These are phyloP conservation scores for Hypocryptadius cinnamomeus DNA, from an alignment of 2,113 vertebrate species.

Conservation along the genomic window DNA sequence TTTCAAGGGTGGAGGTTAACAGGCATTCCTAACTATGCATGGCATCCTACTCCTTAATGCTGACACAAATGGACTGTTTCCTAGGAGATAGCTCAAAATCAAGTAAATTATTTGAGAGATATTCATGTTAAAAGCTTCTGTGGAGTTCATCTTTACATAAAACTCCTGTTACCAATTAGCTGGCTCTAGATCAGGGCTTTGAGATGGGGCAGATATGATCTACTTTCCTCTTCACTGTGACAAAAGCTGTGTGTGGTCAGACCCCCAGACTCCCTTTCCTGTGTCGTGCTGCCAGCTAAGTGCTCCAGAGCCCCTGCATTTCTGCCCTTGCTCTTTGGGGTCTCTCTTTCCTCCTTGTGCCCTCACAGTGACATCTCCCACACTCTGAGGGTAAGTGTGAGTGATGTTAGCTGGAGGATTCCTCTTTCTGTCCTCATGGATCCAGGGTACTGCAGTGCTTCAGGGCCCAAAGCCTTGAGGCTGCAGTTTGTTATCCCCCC, in stretches of 20 bases:
- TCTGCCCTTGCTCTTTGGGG: neutral
- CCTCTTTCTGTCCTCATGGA: neutral
- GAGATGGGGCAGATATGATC: neutral
- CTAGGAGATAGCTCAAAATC: neutral
- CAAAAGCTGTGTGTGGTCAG: neutral
- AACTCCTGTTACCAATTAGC: neutral
- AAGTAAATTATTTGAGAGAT: neutral
- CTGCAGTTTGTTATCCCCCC: neutral
- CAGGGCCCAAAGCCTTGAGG: neutral
- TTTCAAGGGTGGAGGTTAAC: neutral
- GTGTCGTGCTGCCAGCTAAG: neutral
- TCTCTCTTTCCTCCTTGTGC: neutral
- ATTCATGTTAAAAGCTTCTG: neutral
- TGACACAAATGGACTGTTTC: neutral
- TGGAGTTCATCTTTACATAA: neutral
- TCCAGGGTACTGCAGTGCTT: neutral
- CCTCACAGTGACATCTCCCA: neutral
- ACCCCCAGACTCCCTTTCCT: neutral
- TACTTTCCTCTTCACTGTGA: neutral
- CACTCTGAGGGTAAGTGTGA: neutral
- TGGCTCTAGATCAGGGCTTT: neutral
- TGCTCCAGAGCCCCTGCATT: neutral
- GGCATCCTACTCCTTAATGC: neutral
- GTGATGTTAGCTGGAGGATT: neutral
- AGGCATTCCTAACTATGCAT: neutral